Conservation (phyloP, 64 coral and sea anemone species). For the Pocillopora verrucosa region DNA sequence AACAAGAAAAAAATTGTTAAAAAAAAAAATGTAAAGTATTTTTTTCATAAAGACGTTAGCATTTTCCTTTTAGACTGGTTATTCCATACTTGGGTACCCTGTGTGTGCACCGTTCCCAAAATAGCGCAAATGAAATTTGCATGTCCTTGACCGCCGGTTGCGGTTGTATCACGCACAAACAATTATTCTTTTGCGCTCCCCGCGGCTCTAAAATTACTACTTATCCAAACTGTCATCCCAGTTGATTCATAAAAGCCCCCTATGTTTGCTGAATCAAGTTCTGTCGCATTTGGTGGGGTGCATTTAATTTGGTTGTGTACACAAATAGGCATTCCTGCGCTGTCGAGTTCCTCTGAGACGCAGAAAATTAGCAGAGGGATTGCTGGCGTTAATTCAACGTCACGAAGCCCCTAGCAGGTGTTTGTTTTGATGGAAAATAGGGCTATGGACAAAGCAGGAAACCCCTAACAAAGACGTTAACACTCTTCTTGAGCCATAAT, state of each 20-base stretch:
- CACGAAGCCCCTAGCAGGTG: slow-evolving; percentile 20
- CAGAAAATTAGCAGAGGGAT: not conserved
- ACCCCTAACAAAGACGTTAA: slow-evolving; percentile 35
- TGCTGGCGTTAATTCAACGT: slow-evolving; percentile 14
- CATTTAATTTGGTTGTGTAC: slow-evolving; percentile 36
- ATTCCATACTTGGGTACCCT: not conserved
- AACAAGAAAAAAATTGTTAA: too few species aligned
- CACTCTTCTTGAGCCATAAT: slow-evolving; percentile 28
- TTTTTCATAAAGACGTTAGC: too few species aligned
- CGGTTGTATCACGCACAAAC: not conserved
- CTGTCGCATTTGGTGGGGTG: slow-evolving; percentile 24
- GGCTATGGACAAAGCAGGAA: slow-evolving; percentile 43
- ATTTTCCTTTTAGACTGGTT: not conserved
- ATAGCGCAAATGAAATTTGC: slow-evolving; percentile 2
- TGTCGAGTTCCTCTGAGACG: not conserved
- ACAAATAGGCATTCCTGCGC: slow-evolving; percentile 30
- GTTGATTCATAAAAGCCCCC: slow-evolving; percentile 21
- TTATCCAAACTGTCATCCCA: slow-evolving; percentile 9
- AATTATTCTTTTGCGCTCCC: not conserved
- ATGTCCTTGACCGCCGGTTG: not conserved
- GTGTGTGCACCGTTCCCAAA: not conserved
- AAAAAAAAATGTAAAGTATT: too few species aligned
- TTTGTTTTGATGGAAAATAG: slow-evolving; percentile 48
- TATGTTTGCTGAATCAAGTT: slow-evolving; percentile 40
- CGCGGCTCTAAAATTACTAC: not conserved